Evolutionary conservation across 2,797 vertebrate genomes (phyloP).

Genomic region (Anas acuta): DNA sequence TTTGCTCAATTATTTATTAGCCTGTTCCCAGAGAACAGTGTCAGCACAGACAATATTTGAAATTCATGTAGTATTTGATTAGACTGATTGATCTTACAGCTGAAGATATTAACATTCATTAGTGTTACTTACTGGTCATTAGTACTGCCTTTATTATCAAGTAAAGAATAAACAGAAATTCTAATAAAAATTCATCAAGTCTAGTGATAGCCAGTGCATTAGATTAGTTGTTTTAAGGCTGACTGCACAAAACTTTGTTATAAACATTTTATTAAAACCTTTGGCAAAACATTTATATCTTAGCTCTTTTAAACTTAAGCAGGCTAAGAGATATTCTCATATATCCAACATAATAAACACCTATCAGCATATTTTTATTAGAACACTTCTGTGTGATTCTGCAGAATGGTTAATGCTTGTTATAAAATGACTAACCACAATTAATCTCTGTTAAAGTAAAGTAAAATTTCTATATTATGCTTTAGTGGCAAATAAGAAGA

Average conservation of each 20-base stretch:
- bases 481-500: neutral
- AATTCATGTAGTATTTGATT: conserved; percentile 83
- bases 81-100: conserved; percentile 82
- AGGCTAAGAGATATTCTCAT: conserved; percentile 20
- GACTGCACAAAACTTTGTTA: conserved; percentile 3
- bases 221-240: conserved; percentile 76
- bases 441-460: neutral
- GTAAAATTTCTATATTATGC: neutral
- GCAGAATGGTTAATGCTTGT: neutral
- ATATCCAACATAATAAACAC: conserved; percentile 10
- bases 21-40: conserved; percentile 58
- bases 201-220: conserved; percentile 77
- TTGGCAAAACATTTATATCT: conserved; percentile 44
- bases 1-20: conserved; percentile 71
- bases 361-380: neutral
- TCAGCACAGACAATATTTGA: conserved; percentile 75
- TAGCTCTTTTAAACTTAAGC: conserved; percentile 36
- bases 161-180: conserved; percentile 87
- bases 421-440: neutral
- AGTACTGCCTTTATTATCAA: conserved; percentile 85
- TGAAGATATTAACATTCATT: conserved; percentile 81
- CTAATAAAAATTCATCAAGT: conserved; percentile 86
- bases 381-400: neutral
- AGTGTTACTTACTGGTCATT: conserved; percentile 80
- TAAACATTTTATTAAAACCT: conserved; percentile 23